Conservation (phyloP, 2,113 vertebrate species). For the Alligator sinensis region DNA sequence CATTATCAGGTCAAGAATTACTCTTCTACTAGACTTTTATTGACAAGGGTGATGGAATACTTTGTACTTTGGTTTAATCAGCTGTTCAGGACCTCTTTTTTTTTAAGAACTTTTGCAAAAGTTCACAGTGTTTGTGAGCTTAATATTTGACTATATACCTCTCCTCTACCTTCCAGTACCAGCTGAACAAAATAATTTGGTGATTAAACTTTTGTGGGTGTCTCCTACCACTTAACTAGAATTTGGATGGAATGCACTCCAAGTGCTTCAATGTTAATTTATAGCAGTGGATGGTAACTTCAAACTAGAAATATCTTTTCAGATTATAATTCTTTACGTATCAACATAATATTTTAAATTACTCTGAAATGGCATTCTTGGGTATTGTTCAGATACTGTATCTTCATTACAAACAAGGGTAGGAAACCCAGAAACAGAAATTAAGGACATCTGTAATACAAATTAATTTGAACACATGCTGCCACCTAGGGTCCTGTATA, state of each 20-base stretch:
- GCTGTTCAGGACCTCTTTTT: background rate
- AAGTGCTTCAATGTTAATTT: background rate
- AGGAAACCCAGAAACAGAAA: background rate
- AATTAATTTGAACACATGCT: background rate
- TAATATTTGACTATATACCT: background rate
- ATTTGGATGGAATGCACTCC: background rate
- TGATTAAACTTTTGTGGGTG: background rate
- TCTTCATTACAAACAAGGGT: background rate
- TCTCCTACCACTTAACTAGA: background rate
- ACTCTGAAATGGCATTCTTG: background rate
- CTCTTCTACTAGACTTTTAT: background rate
- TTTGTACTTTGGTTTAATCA: background rate
- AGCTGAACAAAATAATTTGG: background rate
- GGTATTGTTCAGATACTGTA: background rate
- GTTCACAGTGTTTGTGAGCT: background rate
- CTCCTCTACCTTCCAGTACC: background rate
- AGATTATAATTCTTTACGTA: too few species aligned
- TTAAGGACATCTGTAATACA: rapidly evolving
- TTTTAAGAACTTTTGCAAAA: background rate
- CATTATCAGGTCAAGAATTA: background rate
- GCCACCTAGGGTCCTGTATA: background rate
- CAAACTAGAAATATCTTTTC: too few species aligned
- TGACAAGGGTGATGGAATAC: background rate
- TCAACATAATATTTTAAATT: background rate
- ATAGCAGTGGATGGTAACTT: too few species aligned